Base-by-base conservation (phyloP, 1,140 invertebrate genomes). In the Drosophila insularis region DNA sequence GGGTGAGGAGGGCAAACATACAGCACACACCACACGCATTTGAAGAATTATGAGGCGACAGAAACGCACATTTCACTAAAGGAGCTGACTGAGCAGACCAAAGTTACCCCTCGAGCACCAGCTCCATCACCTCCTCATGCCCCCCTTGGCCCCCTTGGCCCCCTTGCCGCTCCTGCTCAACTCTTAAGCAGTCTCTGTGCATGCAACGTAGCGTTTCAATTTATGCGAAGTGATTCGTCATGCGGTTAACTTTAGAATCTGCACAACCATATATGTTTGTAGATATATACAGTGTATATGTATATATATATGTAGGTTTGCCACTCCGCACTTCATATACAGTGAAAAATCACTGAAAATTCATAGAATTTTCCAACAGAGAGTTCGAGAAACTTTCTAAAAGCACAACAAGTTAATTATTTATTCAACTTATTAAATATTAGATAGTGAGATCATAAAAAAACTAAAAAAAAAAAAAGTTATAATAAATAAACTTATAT, bases 221-320 rank as follows among this genome's bases (percentile, higher is more conserved):
- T 87, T 87, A 87, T 87, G 84, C 84, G 84, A 87, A 87, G 84
- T 87, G 84, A 87, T 87, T 87, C 84, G 84, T 87, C 84, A 87
- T 87, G 84, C 84, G 84, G 84, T 87, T 87, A 87, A 87, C 82
- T 87, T 87, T 87, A 87, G 82, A 87, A 87, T 87, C 73, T 70
- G 84, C 80, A 79, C 74, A 82, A 46, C 70, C 64, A 69, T 64
- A 71, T 63, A 78, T 37, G 63, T 39, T 27, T 27, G 50, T 66
- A 63, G 50, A 71, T 74, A 63, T 14, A 23, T 74, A 63, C 13
- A 23, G n/a, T n/a, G n/a, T 2, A 21, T 19, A 53, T 6, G 13
- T 7, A 58, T 39, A 14, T n/a, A 46, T 23, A 13, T 35, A 21
- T 35, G 35, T 19, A 43, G 2, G 17, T 43, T 19, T 50, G 43